Conservation (phyloP, 2,113 vertebrate species). For the Cichladusa arquata region DNA sequence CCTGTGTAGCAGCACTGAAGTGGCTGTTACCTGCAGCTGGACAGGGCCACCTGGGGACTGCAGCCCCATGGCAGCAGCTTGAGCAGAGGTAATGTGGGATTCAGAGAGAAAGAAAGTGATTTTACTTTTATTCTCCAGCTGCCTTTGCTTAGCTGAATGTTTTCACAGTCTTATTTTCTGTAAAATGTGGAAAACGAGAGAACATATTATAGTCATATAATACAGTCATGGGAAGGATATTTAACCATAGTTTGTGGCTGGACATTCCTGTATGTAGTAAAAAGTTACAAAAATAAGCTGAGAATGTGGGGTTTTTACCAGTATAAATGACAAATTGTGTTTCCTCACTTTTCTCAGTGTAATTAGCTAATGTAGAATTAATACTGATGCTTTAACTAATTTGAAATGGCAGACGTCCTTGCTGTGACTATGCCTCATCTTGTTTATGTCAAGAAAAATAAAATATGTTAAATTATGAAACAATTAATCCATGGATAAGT, state of each 20-base stretch:
- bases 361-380: background rate
- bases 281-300: background rate
- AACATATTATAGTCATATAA: background rate
- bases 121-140: background rate
- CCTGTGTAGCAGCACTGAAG: background rate
- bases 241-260: background rate
- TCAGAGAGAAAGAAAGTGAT: background rate
- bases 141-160: background rate
- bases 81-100: background rate
- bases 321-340: background rate
- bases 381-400: conserved; percentile 52
- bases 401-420: conserved; percentile 45
- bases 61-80: background rate
- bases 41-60: background rate
- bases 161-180: background rate
- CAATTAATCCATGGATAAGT: conserved; percentile 25
- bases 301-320: background rate
- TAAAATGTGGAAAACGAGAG: background rate
- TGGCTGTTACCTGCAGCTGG: background rate
- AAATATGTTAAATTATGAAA: conserved; percentile 41
- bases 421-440: background rate
- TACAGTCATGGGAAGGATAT: background rate
- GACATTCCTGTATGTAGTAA: background rate
- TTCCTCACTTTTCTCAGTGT: background rate
- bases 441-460: conserved; percentile 37